Base-by-base conservation (phyloP, 2,888 invertebrate species). In the Keiferia lycopersicella region DNA sequence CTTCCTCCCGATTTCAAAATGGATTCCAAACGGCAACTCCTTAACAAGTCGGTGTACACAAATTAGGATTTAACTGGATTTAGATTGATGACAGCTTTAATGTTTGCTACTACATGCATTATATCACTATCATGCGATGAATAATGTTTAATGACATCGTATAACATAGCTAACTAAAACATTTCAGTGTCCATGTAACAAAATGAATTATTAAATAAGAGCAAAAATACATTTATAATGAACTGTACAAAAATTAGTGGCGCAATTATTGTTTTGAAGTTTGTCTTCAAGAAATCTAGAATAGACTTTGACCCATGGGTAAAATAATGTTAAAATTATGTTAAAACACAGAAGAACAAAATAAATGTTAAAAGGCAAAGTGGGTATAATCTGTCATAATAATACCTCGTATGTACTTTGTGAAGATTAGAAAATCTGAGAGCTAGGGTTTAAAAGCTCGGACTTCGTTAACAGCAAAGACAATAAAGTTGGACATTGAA, bases 51-150 rank as follows among this genome's bases (percentile, higher is more conserved):
- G 34, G 18, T 61, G 18, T 61, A 48, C 34, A 61, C 48, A 50
- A 61, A 61, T 61, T 61, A 61, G 14, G 56, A n/a, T 48, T 2
- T 50, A 61, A 61, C 48, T 61, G 48, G 34, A 30, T 60, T 39
- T 60, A 60, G 60, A 60, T 60, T 60, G 60, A 48, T 59, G 59
- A 45, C 59, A 59, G 39, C 30, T 56, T 34, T 56, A 26, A 60
- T 48, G 22, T 60, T 45, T 60, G 26, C 30, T 60, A n/a, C 16
- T 48, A 38, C 16, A 38, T 10, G 14, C 10, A 14, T 53, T 14
- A 59, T 18, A 39, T 4, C 38, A 39, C 30, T 34, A 34, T 56
- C 34, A 34, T 56, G 26, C 26, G 51, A 34, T 56, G 16, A 51
- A 56, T 56, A 34, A 34, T 56, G 51, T 50, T 20, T 50, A 8